phyloP scores from a whole-genome alignment of 2,113 vertebrate genomes.

The Amia ocellicauda region DNA sequence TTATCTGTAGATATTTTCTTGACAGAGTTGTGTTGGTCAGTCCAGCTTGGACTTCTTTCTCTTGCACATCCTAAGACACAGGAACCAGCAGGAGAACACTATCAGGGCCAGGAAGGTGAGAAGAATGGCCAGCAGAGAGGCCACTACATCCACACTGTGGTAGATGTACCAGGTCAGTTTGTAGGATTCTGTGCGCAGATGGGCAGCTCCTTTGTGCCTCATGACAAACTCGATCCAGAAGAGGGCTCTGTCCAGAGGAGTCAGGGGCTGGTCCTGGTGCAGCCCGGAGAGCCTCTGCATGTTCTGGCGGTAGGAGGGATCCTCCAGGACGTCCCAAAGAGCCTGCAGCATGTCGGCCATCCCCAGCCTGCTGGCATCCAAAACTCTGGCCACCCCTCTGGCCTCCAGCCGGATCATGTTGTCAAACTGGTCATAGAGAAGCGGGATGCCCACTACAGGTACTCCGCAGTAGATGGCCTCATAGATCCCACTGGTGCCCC shows the following conservation, averaged over 20 bases:
- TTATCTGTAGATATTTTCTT: too few relatives aligned
- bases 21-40: too few relatives aligned
- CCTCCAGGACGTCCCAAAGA: slow-evolving; percentile 18
- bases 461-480: slow-evolving; percentile 23
- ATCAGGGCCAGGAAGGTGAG: background rate
- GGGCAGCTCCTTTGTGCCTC: slow-evolving; percentile 27
- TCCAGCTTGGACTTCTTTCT: too few relatives aligned
- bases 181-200: slow-evolving; percentile 19
- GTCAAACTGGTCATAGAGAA: slow-evolving; percentile 17
- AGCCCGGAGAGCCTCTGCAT: slow-evolving; percentile 27
- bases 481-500: slow-evolving; percentile 10
- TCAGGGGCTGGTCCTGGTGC: slow-evolving; percentile 22
- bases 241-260: slow-evolving; percentile 19
- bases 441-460: slow-evolving; percentile 12
- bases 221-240: slow-evolving; percentile 33
- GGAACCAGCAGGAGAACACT: too few relatives aligned
- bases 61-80: too few relatives aligned
- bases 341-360: slow-evolving; percentile 12
- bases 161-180: slow-evolving; percentile 26
- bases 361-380: slow-evolving; percentile 4
- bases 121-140: background rate
- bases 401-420: slow-evolving; percentile 8
- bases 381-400: slow-evolving; percentile 21
- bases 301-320: slow-evolving; percentile 20
- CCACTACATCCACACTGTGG: slow-evolving; percentile 20